A percentile compares a stretch with the other conserved stretches of the same genome.
Evolutionary conservation across 1,140 invertebrate species (phyloP).

Genomic region (Lasaia peninsularis): DNA sequence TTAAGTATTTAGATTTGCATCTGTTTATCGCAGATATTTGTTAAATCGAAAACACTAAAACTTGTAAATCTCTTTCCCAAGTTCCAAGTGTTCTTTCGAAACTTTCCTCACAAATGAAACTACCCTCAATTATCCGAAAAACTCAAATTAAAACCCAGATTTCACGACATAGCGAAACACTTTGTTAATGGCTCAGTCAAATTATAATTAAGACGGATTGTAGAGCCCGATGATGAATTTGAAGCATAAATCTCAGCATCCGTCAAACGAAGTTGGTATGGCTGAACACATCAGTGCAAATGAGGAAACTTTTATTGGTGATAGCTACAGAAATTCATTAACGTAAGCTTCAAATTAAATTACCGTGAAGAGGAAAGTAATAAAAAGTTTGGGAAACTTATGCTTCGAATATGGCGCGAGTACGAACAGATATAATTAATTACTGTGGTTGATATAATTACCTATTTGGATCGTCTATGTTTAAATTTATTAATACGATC

Average conservation of each 20-base stretch:
- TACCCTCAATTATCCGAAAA: background rate
- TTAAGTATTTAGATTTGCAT: too few relatives aligned
- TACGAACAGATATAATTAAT: background rate
- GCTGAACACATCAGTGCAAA: constrained; percentile 33
- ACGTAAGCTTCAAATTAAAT: constrained; percentile 23
- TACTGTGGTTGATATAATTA: background rate
- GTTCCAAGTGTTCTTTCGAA: background rate
- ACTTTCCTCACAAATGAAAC: background rate
- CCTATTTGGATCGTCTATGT: background rate
- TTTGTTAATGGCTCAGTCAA: background rate
- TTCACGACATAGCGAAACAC: background rate
- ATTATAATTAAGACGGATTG: constrained; percentile 15
- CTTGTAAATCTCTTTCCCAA: background rate
- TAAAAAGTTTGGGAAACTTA: constrained; percentile 24
- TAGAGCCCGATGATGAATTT: constrained; percentile 15
- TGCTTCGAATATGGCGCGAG: background rate
- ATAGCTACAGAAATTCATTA: constrained; percentile 40
- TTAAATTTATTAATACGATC: too few relatives aligned
- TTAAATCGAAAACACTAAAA: background rate
- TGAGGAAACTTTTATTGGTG: constrained; percentile 38
- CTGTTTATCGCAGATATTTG: too few relatives aligned
- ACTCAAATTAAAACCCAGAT: background rate
- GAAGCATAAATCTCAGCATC: constrained; percentile 19
- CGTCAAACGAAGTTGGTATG: constrained; percentile 31
- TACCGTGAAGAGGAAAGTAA: constrained; percentile 21